phyloP scores from a whole-genome alignment of 1,140 invertebrate genomes.

The Panagrolaimus sp. region DNA sequence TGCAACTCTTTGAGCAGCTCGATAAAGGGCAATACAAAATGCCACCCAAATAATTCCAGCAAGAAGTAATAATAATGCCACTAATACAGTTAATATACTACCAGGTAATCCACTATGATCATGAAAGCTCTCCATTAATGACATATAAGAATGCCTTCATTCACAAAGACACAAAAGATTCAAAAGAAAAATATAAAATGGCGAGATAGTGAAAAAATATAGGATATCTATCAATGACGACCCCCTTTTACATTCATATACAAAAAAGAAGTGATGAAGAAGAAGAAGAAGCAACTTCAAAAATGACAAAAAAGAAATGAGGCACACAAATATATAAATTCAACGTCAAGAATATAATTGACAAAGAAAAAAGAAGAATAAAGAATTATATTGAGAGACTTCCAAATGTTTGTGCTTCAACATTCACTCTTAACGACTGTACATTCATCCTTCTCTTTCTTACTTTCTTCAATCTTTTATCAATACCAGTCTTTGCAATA shows the following conservation, averaged over 20 bases:
- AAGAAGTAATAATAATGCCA: constrained; percentile 1
- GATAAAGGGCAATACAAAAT: constrained; percentile 6
- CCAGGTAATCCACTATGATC: constrained; percentile 1
- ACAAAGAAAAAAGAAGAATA: constrained; percentile 12
- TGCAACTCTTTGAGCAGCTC: not conserved
- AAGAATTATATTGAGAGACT: constrained; percentile 1
- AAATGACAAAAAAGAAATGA: not conserved
- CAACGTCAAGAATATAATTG: not conserved
- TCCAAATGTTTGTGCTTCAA: constrained; percentile 12
- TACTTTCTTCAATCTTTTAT: not conserved
- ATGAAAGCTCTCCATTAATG: not conserved
- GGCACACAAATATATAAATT: constrained; percentile 3
- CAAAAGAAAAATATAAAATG: no score
- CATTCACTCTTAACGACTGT: not conserved
- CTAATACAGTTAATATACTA: constrained; percentile 3
- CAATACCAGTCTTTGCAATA: constrained; percentile 9
- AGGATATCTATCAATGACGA: no score
- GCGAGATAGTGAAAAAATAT: no score
- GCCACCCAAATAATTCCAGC: constrained; percentile 11
- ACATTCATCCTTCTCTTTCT: constrained; percentile 16
- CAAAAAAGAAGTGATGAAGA: no score
- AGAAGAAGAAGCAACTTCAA: no score
- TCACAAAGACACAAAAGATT: no score
- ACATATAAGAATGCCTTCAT: constrained; percentile 5
- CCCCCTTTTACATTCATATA: no score